Evolutionary conservation across 2,888 invertebrate species (phyloP).

Genomic region (Bugula neritina): DNA sequence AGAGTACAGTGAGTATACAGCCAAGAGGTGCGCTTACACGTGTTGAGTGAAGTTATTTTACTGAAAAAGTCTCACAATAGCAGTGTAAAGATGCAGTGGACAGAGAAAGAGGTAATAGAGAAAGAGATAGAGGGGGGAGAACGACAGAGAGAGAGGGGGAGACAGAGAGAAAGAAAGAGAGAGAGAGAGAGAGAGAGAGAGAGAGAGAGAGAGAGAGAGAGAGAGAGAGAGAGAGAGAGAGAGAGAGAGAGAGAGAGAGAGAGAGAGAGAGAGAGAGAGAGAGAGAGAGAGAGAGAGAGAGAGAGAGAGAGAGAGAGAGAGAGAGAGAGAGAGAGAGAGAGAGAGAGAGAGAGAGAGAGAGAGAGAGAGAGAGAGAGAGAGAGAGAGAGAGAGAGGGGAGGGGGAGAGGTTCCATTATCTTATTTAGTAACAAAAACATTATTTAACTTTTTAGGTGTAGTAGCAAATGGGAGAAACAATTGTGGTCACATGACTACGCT

Average conservation of each 20-base stretch:
- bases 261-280: conserved; percentile 13
- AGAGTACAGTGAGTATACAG: too few relatives aligned
- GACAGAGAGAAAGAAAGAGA: conserved; percentile 1
- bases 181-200: conserved; percentile 20
- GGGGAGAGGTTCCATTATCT: conserved; percentile 14
- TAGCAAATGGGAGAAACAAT: too few relatives aligned
- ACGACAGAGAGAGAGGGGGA: background rate
- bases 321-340: conserved; percentile 24
- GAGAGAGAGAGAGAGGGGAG: conserved; percentile 16
- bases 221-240: background rate
- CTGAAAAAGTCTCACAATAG: background rate
- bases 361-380: conserved; percentile 25
- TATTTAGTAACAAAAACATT: too few relatives aligned
- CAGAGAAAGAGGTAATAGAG: background rate
- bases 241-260: conserved; percentile 25
- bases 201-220: conserved; percentile 15
- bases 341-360: conserved; percentile 27
- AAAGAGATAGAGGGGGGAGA: conserved; percentile 4
- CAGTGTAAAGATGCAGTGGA: background rate
- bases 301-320: conserved; percentile 26
- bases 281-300: background rate
- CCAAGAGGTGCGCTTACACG: too few relatives aligned
- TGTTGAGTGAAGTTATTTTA: too few relatives aligned
- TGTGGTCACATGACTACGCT: too few relatives aligned
- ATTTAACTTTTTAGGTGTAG: too few relatives aligned